phyloP scores from a whole-genome alignment of 2,113 vertebrate species.

The Junco hyemalis region DNA sequence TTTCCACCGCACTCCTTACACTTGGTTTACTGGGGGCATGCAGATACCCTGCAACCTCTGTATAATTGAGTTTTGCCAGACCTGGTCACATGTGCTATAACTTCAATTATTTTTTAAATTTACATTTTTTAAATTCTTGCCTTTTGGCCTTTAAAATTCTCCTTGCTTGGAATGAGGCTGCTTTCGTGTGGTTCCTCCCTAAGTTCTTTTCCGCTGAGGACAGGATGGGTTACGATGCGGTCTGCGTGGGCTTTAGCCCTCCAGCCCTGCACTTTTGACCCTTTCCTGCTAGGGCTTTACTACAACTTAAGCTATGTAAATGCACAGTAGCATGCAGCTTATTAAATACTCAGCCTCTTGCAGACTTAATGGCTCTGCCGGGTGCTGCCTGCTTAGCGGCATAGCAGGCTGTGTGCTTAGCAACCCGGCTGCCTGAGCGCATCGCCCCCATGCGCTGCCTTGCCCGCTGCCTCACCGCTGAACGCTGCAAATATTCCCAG shows the following conservation, averaged over 20 bases:
- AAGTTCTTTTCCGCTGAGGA: not conserved
- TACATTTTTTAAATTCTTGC: not conserved
- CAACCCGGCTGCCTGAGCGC: not conserved
- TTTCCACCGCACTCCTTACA: not conserved
- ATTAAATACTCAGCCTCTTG: conserved; percentile 31
- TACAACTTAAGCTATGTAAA: conserved; percentile 16
- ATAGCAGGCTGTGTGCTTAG: conserved; percentile 43
- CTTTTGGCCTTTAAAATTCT: not conserved
- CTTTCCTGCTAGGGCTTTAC: conserved; percentile 14
- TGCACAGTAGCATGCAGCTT: conserved; percentile 17
- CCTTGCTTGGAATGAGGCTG: not conserved
- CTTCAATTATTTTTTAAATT: not conserved
- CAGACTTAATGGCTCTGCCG: not conserved
- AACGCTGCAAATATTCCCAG: rapidly evolving
- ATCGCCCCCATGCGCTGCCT: not conserved
- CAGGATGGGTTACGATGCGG: not conserved
- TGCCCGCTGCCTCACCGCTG: not conserved
- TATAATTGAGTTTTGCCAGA: not conserved
- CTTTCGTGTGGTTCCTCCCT: not conserved
- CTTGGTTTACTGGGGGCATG: not conserved
- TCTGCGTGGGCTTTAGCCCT: not conserved
- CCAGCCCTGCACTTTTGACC: conserved; percentile 45
- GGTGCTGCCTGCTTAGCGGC: not conserved
- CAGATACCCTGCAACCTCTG: not conserved
- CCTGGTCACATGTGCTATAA: not conserved